Conservation (phyloP, 2,797 vertebrate genomes). For the Thunnus albacares region DNA sequence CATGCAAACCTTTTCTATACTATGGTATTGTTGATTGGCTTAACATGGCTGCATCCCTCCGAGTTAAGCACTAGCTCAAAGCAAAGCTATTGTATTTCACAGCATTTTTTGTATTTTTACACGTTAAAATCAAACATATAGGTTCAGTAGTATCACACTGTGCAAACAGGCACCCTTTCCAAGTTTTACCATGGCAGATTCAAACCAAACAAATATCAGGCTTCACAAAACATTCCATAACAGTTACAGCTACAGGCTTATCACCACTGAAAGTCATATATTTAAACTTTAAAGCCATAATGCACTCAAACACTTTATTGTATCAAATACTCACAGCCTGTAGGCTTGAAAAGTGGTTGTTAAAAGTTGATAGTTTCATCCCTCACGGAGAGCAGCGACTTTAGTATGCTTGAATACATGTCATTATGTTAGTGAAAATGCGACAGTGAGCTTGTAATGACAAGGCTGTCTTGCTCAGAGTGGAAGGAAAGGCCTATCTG, state of each 20-base stretch:
- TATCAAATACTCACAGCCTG: background rate
- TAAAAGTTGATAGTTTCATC: background rate
- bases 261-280: background rate
- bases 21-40: background rate
- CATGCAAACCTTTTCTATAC: background rate
- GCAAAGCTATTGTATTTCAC: slow-evolving; percentile 7
- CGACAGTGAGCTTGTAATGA: background rate
- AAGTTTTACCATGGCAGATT: slow-evolving; percentile 29
- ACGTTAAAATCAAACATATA: background rate
- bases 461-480: background rate
- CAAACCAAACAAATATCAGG: slow-evolving; percentile 17
- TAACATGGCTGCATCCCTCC: slow-evolving; percentile 4
- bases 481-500: slow-evolving; percentile 5
- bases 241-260: background rate
- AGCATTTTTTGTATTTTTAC: slow-evolving; percentile 35
- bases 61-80: slow-evolving; percentile 7
- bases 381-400: background rate
- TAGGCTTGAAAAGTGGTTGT: background rate
- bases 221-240: background rate
- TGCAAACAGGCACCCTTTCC: slow-evolving; percentile 23
- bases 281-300: background rate
- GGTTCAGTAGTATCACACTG: slow-evolving; percentile 23
- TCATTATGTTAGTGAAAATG: background rate
- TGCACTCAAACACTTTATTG: background rate
- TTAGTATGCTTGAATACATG: background rate